phyloP scores from a whole-genome alignment of 2,113 vertebrate genomes.

The Tauraco erythrolophus region DNA sequence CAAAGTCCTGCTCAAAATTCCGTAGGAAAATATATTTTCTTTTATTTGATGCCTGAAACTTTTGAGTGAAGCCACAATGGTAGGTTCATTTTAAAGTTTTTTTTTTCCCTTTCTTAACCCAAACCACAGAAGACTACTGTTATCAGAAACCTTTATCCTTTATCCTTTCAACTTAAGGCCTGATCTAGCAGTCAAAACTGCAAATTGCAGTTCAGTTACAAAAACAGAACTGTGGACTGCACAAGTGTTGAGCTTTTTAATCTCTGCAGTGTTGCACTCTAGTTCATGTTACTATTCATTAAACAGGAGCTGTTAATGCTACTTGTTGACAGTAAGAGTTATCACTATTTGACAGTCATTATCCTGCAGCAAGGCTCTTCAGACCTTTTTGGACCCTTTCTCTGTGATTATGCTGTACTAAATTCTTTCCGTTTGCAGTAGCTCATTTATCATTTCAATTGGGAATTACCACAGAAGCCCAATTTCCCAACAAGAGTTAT shows the following conservation, averaged over 20 bases:
- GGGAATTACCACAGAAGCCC: neutral
- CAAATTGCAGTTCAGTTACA: neutral
- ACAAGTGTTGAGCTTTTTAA: neutral
- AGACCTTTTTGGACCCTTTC: neutral
- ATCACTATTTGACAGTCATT: slow-evolving; percentile 15
- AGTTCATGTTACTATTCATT: neutral
- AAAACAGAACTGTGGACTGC: neutral
- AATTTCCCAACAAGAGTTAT: neutral
- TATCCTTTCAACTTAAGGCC: neutral
- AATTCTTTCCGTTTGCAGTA: neutral
- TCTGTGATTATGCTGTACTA: neutral
- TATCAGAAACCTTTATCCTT: neutral
- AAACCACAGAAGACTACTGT: neutral
- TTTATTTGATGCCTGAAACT: neutral
- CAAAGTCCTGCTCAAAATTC: neutral
- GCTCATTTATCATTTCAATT: slow-evolving; percentile 40
- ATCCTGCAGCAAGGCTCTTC: slow-evolving; percentile 13
- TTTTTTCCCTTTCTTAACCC: neutral
- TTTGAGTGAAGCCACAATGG: neutral
- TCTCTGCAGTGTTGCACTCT: neutral
- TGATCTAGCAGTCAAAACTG: neutral
- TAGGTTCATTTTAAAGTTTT: neutral
- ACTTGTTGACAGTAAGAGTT: slow-evolving; percentile 30
- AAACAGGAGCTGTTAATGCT: neutral
- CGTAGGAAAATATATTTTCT: neutral